These are phyloP conservation scores for Ophioderma brevispina DNA, from an alignment of 35 echinoderm and acorn worm genomes.

Conservation along the genomic window DNA sequence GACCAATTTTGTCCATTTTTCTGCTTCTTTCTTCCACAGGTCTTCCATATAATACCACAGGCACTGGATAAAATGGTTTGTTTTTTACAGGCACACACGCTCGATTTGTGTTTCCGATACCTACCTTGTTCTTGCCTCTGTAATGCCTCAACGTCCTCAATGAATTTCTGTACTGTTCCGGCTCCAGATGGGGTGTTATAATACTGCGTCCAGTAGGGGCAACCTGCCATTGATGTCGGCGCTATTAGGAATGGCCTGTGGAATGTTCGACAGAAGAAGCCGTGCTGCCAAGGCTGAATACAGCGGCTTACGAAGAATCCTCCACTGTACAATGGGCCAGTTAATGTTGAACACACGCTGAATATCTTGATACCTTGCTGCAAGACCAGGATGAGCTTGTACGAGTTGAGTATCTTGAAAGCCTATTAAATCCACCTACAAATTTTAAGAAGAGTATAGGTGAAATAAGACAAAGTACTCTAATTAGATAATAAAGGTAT, in stretches of 20 bases:
- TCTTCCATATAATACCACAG: too few species aligned
- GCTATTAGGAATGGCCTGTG: background rate
- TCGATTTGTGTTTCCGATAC: too few species aligned
- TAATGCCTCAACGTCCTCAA: too few species aligned
- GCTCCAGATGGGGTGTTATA: too few species aligned
- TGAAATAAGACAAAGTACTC: too few species aligned
- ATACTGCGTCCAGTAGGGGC: conserved; percentile 6
- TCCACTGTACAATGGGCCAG: background rate
- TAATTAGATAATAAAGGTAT: too few species aligned
- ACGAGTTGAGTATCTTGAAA: background rate
- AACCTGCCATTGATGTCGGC: background rate
- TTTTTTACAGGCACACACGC: too few species aligned
- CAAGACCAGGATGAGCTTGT: background rate
- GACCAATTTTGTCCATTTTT: too few species aligned
- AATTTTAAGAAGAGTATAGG: background rate
- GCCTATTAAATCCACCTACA: background rate
- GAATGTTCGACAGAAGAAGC: conserved; percentile 9
- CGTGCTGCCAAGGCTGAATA: conserved; percentile 10
- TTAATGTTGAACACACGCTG: background rate
- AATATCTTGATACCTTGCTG: background rate
- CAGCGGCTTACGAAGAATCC: background rate
- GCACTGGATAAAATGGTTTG: too few species aligned
- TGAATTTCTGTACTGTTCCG: background rate
- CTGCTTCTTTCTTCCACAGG: too few species aligned
- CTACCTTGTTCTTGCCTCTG: too few species aligned